These are phyloP conservation scores for Cheirogaleus medius DNA, from an alignment of 2,113 vertebrate species.

Conservation along the genomic window DNA sequence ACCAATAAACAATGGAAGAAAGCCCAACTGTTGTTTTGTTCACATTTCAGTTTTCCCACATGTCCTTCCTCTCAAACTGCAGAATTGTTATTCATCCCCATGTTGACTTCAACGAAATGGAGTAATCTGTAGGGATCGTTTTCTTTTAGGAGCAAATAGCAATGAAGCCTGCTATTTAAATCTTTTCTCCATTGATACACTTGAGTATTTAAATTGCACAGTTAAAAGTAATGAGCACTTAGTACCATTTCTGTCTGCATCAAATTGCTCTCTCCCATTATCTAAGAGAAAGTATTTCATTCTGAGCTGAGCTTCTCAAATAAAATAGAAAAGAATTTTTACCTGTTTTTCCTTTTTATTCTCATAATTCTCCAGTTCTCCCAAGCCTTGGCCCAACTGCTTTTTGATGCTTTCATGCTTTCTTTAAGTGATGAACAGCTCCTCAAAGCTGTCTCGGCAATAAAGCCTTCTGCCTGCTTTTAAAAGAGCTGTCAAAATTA, in stretches of 20 bases:
- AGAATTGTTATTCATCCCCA: not conserved
- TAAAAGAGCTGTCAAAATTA: slow-evolving; percentile 26
- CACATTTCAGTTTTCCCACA: slow-evolving; percentile 35
- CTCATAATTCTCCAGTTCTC: not conserved
- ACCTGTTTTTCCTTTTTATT: not conserved
- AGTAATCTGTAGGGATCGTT: slow-evolving; percentile 55
- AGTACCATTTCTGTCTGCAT: slow-evolving; percentile 31
- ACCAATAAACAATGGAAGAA: slow-evolving; percentile 20
- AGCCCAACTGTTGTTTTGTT: not conserved
- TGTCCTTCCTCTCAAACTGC: slow-evolving; percentile 42
- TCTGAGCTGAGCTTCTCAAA: not conserved
- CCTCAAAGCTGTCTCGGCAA: not conserved
- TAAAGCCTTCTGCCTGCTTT: not conserved
- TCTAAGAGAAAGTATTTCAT: slow-evolving; percentile 40
- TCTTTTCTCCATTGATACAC: slow-evolving; percentile 55
- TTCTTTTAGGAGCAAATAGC: slow-evolving; percentile 69
- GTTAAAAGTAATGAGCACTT: slow-evolving; percentile 73
- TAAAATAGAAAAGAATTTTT: slow-evolving; percentile 13
- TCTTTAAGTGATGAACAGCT: slow-evolving; percentile 29
- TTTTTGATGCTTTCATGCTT: not conserved
- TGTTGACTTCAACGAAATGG: slow-evolving; percentile 19
- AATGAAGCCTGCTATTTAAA: slow-evolving; percentile 68
- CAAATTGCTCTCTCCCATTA: slow-evolving; percentile 46
- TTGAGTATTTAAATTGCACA: slow-evolving; percentile 71
- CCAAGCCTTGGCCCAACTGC: not conserved